Evolutionary conservation across 2,888 invertebrate genomes (phyloP).

Genomic region (Hirtodrosophila histrioides): DNA sequence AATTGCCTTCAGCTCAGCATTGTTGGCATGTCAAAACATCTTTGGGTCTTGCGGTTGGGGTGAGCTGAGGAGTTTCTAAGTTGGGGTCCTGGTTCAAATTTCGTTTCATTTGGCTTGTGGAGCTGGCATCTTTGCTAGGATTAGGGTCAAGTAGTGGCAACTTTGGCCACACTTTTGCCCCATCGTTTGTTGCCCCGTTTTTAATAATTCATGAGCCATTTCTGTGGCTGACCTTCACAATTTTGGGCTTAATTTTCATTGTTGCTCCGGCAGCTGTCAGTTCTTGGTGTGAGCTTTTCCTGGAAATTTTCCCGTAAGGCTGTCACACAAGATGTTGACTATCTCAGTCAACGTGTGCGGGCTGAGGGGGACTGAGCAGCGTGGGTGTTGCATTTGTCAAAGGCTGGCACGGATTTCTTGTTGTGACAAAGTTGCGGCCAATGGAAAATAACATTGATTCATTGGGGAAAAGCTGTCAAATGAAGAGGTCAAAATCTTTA

Average conservation of each 20-base stretch:
- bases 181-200: slow-evolving; percentile 38
- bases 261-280: slow-evolving; percentile 31
- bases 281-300: not conserved
- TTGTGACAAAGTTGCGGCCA: slow-evolving; percentile 23
- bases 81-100: slow-evolving; percentile 20
- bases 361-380: slow-evolving; percentile 3
- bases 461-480: slow-evolving; percentile 2
- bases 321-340: slow-evolving; percentile 8
- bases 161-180: slow-evolving; percentile 28
- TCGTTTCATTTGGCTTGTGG: slow-evolving; percentile 66
- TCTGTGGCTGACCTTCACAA: slow-evolving; percentile 72
- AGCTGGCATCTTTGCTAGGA: slow-evolving; percentile 46
- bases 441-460: slow-evolving; percentile 10
- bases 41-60: slow-evolving; percentile 44
- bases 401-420: slow-evolving; percentile 44
- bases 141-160: slow-evolving; percentile 67
- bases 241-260: slow-evolving; percentile 60
- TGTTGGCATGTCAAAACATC: slow-evolving; percentile 60
- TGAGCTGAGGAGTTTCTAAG: not conserved
- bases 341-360: not conserved
- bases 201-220: slow-evolving; percentile 75
- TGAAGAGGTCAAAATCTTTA: not conserved
- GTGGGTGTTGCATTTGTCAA: slow-evolving; percentile 35
- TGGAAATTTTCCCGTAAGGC: slow-evolving; percentile 24
- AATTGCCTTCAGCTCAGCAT: slow-evolving; percentile 22